Evolutionary conservation across 2,888 invertebrate genomes (phyloP).

Genomic region (Euplagia quadripunctaria): DNA sequence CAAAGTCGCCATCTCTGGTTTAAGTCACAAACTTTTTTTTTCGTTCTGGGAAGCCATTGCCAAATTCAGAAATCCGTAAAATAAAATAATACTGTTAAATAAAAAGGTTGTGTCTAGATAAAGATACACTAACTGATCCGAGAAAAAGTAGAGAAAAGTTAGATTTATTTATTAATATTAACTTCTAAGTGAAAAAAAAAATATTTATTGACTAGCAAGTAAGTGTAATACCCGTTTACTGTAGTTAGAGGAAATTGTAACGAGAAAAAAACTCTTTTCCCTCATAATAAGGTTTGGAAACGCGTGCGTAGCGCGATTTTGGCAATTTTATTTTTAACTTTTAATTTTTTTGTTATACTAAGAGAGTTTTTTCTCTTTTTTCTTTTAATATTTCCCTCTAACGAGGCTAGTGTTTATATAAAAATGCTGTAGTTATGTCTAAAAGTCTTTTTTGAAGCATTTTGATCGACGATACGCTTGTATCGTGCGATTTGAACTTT

Average conservation of each 20-base stretch:
- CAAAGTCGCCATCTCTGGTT: slow-evolving; percentile 60
- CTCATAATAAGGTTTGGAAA: slow-evolving; percentile 50
- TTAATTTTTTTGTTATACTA: slow-evolving; percentile 26
- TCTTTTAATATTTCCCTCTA: slow-evolving; percentile 50
- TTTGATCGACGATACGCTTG: slow-evolving; percentile 67
- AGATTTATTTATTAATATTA: slow-evolving; percentile 83
- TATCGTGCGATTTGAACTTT: slow-evolving; percentile 73
- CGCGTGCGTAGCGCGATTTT: slow-evolving; percentile 52
- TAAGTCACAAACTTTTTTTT: slow-evolving; percentile 57
- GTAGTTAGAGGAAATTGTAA: slow-evolving; percentile 70
- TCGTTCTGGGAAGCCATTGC: slow-evolving; percentile 72
- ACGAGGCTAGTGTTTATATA: slow-evolving; percentile 61
- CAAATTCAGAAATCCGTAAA: slow-evolving; percentile 77
- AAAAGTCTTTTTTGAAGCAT: slow-evolving; percentile 82
- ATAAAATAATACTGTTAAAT: slow-evolving; percentile 77
- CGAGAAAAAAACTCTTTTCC: slow-evolving; percentile 56
- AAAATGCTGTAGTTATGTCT: slow-evolving; percentile 51
- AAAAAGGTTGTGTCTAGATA: slow-evolving; percentile 85
- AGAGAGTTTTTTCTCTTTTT: slow-evolving; percentile 51
- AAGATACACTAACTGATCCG: slow-evolving; percentile 78
- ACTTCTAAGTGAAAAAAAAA: slow-evolving; percentile 79
- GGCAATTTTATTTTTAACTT: slow-evolving; percentile 37
- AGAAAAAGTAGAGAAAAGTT: slow-evolving; percentile 73
- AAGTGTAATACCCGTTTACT: slow-evolving; percentile 83
- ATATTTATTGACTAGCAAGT: slow-evolving; percentile 83